Evolutionary conservation across 2,113 vertebrate genomes (phyloP).

Genomic region (Ophiodon elongatus): DNA sequence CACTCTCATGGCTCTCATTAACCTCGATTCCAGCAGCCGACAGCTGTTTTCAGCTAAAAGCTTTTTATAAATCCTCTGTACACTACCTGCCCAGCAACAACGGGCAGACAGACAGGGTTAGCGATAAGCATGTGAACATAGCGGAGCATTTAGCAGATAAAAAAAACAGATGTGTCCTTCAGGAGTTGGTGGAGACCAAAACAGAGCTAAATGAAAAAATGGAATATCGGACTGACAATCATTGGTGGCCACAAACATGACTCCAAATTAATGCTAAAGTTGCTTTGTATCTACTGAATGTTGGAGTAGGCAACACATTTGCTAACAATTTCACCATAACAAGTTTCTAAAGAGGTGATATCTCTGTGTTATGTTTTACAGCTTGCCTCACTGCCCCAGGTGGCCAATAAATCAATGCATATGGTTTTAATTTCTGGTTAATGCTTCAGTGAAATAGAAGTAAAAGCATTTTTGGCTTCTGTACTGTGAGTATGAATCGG

Average conservation of each 20-base stretch:
- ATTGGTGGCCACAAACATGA: neutral
- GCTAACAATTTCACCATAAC: neutral
- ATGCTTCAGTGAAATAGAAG: neutral
- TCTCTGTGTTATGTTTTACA: neutral
- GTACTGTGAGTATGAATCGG: neutral
- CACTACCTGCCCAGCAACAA: neutral
- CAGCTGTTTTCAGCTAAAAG: slow-evolving; percentile 8
- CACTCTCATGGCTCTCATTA: neutral
- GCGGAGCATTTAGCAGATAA: neutral
- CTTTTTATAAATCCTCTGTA: neutral
- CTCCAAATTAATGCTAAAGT: neutral
- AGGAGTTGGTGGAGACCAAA: neutral
- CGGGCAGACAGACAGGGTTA: neutral
- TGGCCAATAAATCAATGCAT: neutral
- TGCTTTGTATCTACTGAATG: neutral
- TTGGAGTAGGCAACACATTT: neutral
- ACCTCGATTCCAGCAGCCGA: neutral
- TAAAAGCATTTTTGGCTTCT: neutral
- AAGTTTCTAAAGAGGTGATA: neutral
- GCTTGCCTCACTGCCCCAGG: neutral
- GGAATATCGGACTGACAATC: neutral
- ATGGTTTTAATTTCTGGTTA: neutral
- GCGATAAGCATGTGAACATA: neutral
- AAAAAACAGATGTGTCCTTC: no score
- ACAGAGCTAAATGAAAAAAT: neutral